phyloP scores from a whole-genome alignment of 2,113 vertebrate genomes.

The Aphyosemion australe region DNA sequence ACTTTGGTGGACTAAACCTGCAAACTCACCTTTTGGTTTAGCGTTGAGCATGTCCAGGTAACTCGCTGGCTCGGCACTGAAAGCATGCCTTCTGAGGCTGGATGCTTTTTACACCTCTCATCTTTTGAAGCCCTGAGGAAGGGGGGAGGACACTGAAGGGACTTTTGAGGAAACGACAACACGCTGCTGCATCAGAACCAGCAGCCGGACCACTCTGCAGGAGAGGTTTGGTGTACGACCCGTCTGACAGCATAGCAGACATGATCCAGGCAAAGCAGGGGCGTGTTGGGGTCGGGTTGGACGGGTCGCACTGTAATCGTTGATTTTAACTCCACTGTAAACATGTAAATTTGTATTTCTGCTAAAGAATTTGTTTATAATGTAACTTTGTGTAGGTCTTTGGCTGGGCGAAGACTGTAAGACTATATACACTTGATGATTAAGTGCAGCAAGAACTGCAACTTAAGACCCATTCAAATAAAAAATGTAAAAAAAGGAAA shows the following conservation, averaged over 20 bases:
- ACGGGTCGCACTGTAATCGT: slow-evolving; percentile 77
- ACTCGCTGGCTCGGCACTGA: slow-evolving; percentile 47
- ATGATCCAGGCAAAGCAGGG: slow-evolving; percentile 32
- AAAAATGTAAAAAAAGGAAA: slow-evolving; percentile 38
- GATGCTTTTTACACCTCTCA: slow-evolving; percentile 54
- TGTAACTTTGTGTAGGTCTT: slow-evolving; percentile 70
- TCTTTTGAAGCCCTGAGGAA: slow-evolving; percentile 44
- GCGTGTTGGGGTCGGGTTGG: slow-evolving; percentile 57
- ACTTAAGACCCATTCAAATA: slow-evolving; percentile 63
- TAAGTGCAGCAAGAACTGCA: slow-evolving; percentile 60
- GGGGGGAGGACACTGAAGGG: slow-evolving; percentile 25
- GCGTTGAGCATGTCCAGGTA: slow-evolving; percentile 45
- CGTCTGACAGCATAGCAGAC: not conserved
- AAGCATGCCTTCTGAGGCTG: slow-evolving; percentile 61
- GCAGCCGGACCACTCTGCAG: slow-evolving; percentile 38
- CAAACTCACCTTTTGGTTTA: slow-evolving; percentile 39
- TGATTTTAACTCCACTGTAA: slow-evolving; percentile 77
- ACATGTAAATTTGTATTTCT: slow-evolving; percentile 81
- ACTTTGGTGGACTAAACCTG: slow-evolving; percentile 33
- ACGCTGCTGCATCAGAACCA: slow-evolving; percentile 40
- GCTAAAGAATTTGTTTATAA: slow-evolving; percentile 78
- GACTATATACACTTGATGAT: slow-evolving; percentile 64
- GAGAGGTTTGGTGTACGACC: slow-evolving; percentile 34
- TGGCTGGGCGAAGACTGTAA: slow-evolving; percentile 65
- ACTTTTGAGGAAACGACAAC: slow-evolving; percentile 42